These are phyloP conservation scores for Tinamus major DNA, from an alignment of 2,797 vertebrate genomes.

Conservation along the genomic window DNA sequence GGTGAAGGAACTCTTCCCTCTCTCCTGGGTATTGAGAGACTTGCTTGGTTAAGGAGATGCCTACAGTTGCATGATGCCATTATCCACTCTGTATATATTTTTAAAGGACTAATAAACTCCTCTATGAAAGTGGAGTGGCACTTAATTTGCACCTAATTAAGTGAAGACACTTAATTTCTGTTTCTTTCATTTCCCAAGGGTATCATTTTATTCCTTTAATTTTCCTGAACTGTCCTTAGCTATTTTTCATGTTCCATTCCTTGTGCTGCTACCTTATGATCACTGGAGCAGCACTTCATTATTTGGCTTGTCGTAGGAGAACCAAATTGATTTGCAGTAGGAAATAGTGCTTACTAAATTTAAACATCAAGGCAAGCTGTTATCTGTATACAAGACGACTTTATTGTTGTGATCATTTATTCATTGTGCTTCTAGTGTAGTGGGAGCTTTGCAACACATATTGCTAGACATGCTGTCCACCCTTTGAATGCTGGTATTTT, in stretches of 20 bases:
- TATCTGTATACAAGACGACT: slow-evolving; percentile 16
- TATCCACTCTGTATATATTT: not conserved
- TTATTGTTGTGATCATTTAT: slow-evolving; percentile 57
- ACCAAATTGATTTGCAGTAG: not conserved
- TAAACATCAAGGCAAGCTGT: slow-evolving; percentile 17
- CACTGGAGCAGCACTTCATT: not conserved
- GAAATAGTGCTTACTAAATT: slow-evolving; percentile 15
- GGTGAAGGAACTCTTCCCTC: not conserved
- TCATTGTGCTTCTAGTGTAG: not conserved
- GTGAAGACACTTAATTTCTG: not conserved
- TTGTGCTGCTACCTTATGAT: not conserved
- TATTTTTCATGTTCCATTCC: not conserved
- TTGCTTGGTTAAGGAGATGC: not conserved
- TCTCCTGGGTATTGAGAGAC: not conserved
- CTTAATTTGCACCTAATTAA: not conserved
- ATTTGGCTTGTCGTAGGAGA: not conserved
- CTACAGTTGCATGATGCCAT: not conserved
- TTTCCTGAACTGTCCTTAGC: not conserved
- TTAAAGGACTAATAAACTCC: not conserved
- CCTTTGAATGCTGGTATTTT: slow-evolving; percentile 21
- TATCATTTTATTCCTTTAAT: not conserved
- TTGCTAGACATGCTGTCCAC: not conserved
- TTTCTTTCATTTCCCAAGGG: not conserved
- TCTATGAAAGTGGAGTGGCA: not conserved
- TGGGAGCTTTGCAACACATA: not conserved